A percentile compares a stretch with the other conserved stretches of the same genome.
Evolutionary conservation across 1,140 invertebrate genomes (phyloP).

Genomic region (Trichonephila inaurata): DNA sequence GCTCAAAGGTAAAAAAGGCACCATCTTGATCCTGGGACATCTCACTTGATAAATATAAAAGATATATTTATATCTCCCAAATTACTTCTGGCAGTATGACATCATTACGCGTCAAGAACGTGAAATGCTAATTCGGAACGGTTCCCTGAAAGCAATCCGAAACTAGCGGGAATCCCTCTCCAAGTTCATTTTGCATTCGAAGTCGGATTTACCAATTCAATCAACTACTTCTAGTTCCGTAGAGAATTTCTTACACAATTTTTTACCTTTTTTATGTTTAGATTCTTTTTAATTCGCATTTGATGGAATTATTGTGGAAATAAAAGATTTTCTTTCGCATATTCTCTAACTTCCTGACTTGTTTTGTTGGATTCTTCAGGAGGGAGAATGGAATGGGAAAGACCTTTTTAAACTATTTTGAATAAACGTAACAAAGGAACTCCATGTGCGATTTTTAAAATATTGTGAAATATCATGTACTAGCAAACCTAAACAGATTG

Average conservation of each 20-base stretch:
- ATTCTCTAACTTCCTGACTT: not conserved
- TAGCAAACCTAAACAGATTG: not conserved
- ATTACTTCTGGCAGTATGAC: not conserved
- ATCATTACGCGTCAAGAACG: not conserved
- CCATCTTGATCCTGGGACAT: too few species aligned
- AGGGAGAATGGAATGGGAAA: not conserved
- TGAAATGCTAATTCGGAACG: conserved; percentile 22
- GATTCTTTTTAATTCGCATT: not conserved
- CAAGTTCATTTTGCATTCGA: conserved; percentile 15
- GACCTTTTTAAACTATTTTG: not conserved
- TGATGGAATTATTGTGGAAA: conserved; percentile 15
- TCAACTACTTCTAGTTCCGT: not conserved
- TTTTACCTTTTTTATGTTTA: conserved; percentile 29
- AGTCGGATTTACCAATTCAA: conserved; percentile 41
- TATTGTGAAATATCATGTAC: too few species aligned
- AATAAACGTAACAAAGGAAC: not conserved
- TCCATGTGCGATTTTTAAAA: not conserved
- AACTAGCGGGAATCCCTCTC: not conserved
- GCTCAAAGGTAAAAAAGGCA: too few species aligned
- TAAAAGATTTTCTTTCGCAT: not conserved
- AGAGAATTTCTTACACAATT: not conserved
- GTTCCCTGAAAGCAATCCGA: not conserved
- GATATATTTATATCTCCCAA: not conserved
- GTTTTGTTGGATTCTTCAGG: not conserved
- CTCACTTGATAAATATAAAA: not conserved